Evolutionary conservation across 2,113 vertebrate species (phyloP).

Genomic region (Poicephalus meyeri): DNA sequence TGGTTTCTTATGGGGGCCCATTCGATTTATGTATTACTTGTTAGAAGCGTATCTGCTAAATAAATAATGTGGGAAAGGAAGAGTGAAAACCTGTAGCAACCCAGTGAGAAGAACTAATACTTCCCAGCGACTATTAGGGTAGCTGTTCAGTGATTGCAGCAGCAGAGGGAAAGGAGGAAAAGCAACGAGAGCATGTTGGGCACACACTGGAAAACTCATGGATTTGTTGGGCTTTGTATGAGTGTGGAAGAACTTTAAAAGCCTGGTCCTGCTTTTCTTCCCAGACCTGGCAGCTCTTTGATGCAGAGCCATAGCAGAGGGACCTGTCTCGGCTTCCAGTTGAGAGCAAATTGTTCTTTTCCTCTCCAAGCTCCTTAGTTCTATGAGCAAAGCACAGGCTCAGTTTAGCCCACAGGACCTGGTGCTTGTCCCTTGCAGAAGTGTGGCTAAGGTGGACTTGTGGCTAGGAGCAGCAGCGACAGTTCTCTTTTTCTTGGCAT

Average conservation of each 20-base stretch:
- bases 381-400: background rate
- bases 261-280: background rate
- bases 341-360: background rate
- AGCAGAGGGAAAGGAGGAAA: background rate
- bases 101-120: background rate
- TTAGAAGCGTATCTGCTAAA: background rate
- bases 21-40: background rate
- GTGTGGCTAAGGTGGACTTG: background rate
- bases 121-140: background rate
- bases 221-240: background rate
- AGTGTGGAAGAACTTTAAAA: background rate
- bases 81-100: background rate
- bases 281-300: background rate
- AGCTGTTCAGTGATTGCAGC: background rate
- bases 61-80: background rate
- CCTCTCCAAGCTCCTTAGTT: background rate
- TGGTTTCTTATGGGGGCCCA: background rate
- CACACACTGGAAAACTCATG: rapidly evolving
- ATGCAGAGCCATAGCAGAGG: background rate
- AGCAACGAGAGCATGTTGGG: background rate
- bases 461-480: background rate
- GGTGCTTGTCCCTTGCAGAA: background rate
- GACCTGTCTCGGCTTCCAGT: background rate
- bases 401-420: background rate
- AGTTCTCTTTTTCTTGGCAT: background rate